phyloP scores from a whole-genome alignment of 2,797 vertebrate genomes.

The Momotus momota region DNA sequence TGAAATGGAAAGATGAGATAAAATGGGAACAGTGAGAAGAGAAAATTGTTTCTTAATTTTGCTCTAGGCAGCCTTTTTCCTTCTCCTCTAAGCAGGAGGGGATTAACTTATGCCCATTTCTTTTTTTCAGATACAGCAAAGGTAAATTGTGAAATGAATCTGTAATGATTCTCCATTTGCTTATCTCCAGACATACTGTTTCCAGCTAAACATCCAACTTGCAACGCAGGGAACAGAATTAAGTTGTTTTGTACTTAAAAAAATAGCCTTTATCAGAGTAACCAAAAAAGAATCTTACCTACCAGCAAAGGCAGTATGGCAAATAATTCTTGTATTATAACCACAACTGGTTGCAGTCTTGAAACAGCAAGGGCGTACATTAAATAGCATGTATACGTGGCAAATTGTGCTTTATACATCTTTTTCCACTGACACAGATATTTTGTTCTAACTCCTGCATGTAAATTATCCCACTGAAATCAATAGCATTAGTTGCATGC shows the following conservation, averaged over 20 bases:
- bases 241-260: not conserved
- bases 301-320: not conserved
- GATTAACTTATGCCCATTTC: not conserved
- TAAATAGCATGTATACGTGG: not conserved
- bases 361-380: not conserved
- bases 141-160: not conserved
- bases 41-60: constrained; percentile 48
- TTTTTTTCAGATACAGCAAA: not conserved
- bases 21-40: constrained; percentile 27
- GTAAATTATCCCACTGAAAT: not conserved
- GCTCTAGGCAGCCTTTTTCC: not conserved
- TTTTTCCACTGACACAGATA: not conserved
- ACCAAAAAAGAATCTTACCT: not conserved
- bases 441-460: not conserved
- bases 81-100: not conserved
- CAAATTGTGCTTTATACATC: not conserved
- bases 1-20: constrained; percentile 38
- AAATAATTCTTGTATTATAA: not conserved
- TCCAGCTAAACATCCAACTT: not conserved
- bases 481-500: not conserved
- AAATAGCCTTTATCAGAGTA: not conserved
- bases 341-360: not conserved
- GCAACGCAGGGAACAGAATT: not conserved
- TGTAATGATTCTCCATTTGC: constrained; percentile 8
- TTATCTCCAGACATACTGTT: not conserved